These are phyloP conservation scores for Mugil cephalus DNA, from an alignment of 2,113 vertebrate genomes.

Conservation along the genomic window DNA sequence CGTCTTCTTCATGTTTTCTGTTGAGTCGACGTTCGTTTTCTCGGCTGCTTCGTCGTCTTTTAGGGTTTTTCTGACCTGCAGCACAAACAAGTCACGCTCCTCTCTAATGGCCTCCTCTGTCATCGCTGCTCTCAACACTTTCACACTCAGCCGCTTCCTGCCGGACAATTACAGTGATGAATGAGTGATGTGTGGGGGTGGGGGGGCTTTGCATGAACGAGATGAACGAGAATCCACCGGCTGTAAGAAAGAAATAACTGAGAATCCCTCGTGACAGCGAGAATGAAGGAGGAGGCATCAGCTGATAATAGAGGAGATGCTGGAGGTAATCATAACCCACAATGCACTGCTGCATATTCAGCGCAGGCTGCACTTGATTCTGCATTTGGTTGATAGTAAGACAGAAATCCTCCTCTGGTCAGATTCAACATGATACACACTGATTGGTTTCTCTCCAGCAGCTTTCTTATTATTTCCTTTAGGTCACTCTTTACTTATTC, in stretches of 20 bases:
- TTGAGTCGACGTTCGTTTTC: background rate
- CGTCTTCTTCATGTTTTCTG: too few relatives aligned
- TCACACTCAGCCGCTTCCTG: constrained; percentile 28
- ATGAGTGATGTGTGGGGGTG: constrained; percentile 22
- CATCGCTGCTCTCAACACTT: constrained; percentile 31
- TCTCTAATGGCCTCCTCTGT: constrained; percentile 53
- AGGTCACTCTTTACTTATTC: background rate
- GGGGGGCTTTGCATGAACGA: constrained; percentile 26
- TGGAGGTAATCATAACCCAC: constrained; percentile 15
- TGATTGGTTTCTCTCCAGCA: background rate
- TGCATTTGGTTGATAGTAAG: constrained; percentile 29
- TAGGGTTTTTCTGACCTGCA: constrained; percentile 15
- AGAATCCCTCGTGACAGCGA: constrained; percentile 24
- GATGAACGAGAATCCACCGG: background rate
- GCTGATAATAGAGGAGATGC: background rate
- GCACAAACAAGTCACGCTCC: constrained; percentile 49
- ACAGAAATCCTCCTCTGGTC: background rate
- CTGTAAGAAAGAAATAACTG: background rate
- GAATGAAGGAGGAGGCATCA: constrained; percentile 17
- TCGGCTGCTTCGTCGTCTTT: background rate
- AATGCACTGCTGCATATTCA: constrained; percentile 32
- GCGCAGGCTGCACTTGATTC: background rate
- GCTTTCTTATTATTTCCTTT: background rate
- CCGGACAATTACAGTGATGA: constrained; percentile 31
- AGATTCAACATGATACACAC: background rate